Evolutionary conservation across 2,888 invertebrate species (phyloP), one percentile per base, ranked within the genome.

Genomic region (Campopleginae sp.): DNA sequence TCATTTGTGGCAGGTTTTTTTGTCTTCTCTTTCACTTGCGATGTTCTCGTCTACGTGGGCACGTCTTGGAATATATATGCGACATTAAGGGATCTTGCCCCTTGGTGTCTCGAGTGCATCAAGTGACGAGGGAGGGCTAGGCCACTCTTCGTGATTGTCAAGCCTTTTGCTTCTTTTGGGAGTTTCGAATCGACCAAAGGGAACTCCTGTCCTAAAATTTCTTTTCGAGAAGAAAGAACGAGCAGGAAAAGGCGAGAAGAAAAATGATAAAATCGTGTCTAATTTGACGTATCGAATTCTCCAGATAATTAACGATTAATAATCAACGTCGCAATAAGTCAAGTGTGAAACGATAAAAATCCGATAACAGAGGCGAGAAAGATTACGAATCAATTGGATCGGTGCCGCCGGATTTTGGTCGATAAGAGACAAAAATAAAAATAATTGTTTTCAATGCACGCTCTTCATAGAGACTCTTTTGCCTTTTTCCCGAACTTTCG

Each of bases 391-490:
- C 27, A 27, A 44, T 23, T 23, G 12, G 27, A 42, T 46, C 46
- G 1, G n/a, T 44, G 10, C 14, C 12, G n/a, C 23, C 44, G 14
- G 1, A 44, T 33, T 17, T 51, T 48, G 7, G 31, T 33, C 71
- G 71, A 51, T 51, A 12, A 42, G 23, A 54, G 71, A 71, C 54
- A 8, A 71, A 71, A 71, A 71, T 54, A 71, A 54, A 51, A 71
- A 71, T 51, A 54, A 27, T 33, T 17, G 0, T 19, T 27, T 19
- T 23, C 7, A 48, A 48, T 10, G 42, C 27, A 63, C 17, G 48
- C 17, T 19, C 44, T 3, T 48, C 3, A 2, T 17, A n/a, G 48
- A 23, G 17, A n/a, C n/a, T n/a, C n/a, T n/a, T n/a, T n/a, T n/a
- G 8, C 66, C n/a, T 17, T 10, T 27, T 3, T 12, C 10, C 5